Conservation (phyloP, 2,113 vertebrate species). For the Alethe castanea region DNA sequence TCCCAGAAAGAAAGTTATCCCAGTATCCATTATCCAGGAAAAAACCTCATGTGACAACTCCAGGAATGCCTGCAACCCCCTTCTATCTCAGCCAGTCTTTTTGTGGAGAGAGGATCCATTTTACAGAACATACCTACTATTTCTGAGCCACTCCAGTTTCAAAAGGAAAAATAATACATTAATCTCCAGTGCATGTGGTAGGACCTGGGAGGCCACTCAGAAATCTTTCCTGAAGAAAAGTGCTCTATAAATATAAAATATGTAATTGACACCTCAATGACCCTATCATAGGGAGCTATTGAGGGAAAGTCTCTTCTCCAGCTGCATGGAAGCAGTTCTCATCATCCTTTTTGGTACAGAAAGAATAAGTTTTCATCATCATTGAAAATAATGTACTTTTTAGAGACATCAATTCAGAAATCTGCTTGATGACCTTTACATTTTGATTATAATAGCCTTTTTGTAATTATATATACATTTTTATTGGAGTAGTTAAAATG, state of each 20-base stretch:
- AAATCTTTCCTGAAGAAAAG: background rate
- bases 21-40: accelerated
- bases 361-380: background rate
- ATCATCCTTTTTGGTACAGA: background rate
- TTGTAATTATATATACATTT: background rate
- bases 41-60: background rate
- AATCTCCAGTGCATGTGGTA: background rate
- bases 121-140: background rate
- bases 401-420: background rate
- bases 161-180: background rate
- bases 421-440: background rate
- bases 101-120: background rate
- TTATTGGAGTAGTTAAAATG: background rate
- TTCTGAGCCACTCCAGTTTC: background rate
- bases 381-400: background rate
- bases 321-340: background rate
- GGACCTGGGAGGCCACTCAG: background rate
- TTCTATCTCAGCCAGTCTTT: background rate
- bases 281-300: background rate
- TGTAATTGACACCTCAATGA: background rate
- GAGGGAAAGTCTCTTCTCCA: background rate
- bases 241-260: slow-evolving; percentile 17
- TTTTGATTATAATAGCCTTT: background rate
- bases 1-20: background rate
- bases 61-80: background rate